Conservation (phyloP, 1,140 invertebrate genomes). For the Drosophila serrata region DNA sequence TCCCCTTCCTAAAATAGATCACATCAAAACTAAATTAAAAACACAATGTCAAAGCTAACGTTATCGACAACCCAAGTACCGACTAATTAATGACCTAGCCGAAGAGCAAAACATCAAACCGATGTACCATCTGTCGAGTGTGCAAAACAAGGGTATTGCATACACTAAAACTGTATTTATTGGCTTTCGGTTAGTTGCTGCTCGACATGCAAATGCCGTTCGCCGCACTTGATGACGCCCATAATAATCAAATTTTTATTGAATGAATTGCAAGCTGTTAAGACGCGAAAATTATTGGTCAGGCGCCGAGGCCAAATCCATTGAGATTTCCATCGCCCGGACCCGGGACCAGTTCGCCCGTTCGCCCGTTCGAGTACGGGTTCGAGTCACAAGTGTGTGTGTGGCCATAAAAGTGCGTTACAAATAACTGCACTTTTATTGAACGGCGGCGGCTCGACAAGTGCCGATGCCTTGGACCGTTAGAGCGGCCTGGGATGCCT, state of each 20-base stretch:
- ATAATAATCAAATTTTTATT: slow-evolving; percentile 81
- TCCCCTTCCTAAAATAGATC: neutral
- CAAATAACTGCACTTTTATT: slow-evolving; percentile 77
- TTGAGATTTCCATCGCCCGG: slow-evolving; percentile 38
- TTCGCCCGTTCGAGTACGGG: slow-evolving; percentile 16
- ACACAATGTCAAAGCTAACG: slow-evolving; percentile 1
- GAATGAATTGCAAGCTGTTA: slow-evolving; percentile 78
- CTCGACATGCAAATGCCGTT: slow-evolving; percentile 45
- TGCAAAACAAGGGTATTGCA: slow-evolving; percentile 17
- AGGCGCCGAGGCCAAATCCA: slow-evolving; percentile 70
- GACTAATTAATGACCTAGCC: too few relatives aligned
- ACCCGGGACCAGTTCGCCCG: slow-evolving; percentile 18
- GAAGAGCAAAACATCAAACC: neutral
- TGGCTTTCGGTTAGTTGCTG: slow-evolving; percentile 35
- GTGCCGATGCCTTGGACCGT: slow-evolving; percentile 49
- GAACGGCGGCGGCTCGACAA: slow-evolving; percentile 36
- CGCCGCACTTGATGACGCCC: slow-evolving; percentile 64
- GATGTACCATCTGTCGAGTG: neutral
- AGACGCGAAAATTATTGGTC: slow-evolving; percentile 55
- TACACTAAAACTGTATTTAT: slow-evolving; percentile 25
- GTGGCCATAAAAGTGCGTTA: slow-evolving; percentile 82
- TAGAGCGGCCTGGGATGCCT: slow-evolving; percentile 44
- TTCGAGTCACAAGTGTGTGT: slow-evolving; percentile 34
- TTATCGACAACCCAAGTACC: neutral
- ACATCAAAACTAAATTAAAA: neutral